phyloP scores from a whole-genome alignment of 1,140 invertebrate genomes.

The Heliconius congener region DNA sequence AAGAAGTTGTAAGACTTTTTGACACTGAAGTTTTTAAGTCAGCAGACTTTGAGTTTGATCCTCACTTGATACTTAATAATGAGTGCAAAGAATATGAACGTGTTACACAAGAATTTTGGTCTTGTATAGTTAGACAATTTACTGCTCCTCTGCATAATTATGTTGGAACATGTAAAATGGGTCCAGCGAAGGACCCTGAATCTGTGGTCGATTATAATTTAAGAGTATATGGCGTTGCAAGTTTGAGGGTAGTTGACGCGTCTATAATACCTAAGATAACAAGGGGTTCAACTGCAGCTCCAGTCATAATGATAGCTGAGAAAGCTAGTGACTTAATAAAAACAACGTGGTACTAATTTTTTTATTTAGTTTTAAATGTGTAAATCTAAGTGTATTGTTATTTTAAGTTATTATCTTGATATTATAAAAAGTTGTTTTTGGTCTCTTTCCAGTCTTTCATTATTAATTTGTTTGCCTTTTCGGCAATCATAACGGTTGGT shows the following conservation, averaged over 20 bases:
- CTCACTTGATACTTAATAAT: conserved; percentile 70
- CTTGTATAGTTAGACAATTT: conserved; percentile 86
- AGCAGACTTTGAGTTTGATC: conserved; percentile 74
- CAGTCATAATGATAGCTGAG: conserved; percentile 93
- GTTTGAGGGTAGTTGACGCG: conserved; percentile 88
- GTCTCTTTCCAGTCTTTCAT: conserved; percentile 74
- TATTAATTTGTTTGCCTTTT: conserved; percentile 76
- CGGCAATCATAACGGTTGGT: conserved; percentile 81
- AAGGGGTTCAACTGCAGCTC: conserved; percentile 87
- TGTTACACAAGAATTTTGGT: conserved; percentile 87
- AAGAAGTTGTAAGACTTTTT: conserved; percentile 79
- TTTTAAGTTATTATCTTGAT: not conserved
- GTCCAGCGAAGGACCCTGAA: conserved; percentile 83
- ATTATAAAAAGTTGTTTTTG: conserved; percentile 58
- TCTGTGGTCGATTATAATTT: conserved; percentile 90
- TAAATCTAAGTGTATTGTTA: conserved; percentile 9
- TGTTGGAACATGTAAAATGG: conserved; percentile 90
- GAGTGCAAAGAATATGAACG: conserved; percentile 82
- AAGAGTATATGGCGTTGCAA: conserved; percentile 85
- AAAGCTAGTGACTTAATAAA: conserved; percentile 93
- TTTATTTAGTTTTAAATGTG: conserved; percentile 51
- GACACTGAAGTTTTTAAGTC: conserved; percentile 80
- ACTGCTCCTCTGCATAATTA: conserved; percentile 87
- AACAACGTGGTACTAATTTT: conserved; percentile 81
- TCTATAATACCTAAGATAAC: conserved; percentile 89